These are phyloP conservation scores for Steinernema hermaphroditum DNA, from an alignment of 2,888 invertebrate genomes.

Conservation along the genomic window DNA sequence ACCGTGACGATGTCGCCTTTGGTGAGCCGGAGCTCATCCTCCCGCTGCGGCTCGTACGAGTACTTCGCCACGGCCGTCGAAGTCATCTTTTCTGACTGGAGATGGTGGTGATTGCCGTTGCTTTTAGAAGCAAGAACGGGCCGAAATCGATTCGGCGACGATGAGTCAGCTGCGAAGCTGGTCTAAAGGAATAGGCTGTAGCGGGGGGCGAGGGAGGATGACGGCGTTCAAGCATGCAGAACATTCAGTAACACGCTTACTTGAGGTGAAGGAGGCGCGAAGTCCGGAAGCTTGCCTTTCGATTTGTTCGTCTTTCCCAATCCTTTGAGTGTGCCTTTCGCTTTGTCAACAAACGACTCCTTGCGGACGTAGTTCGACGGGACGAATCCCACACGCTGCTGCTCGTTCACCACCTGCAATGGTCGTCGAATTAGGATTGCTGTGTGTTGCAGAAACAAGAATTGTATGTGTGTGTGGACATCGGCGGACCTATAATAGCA, in stretches of 20 bases:
- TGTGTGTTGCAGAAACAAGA: neutral
- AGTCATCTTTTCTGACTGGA: neutral
- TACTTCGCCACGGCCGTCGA: slow-evolving; percentile 84
- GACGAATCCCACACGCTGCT: slow-evolving; percentile 93
- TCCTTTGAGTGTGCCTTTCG: slow-evolving; percentile 59
- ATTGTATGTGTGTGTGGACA: neutral
- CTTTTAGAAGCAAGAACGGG: slow-evolving; percentile 1
- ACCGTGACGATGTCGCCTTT: slow-evolving; percentile 93
- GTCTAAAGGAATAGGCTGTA: slow-evolving; percentile 8
- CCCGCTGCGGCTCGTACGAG: slow-evolving; percentile 80
- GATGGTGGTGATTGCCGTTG: slow-evolving; percentile 21
- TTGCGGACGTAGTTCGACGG: slow-evolving; percentile 99
- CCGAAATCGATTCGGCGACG: slow-evolving; percentile 4
- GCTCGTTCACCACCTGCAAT: slow-evolving; percentile 84
- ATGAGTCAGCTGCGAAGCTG: slow-evolving; percentile 23
- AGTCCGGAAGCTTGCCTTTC: slow-evolving; percentile 23
- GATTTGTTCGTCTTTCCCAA: slow-evolving; percentile 41
- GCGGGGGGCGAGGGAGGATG: slow-evolving; percentile 69
- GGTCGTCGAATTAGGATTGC: neutral
- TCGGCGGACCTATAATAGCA: neutral
- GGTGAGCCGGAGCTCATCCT: slow-evolving; percentile 88
- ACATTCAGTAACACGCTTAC: neutral
- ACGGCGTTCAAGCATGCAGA: neutral
- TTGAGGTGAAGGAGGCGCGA: slow-evolving; percentile 4
- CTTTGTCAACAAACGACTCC: slow-evolving; percentile 80